Evolutionary conservation across 2,113 vertebrate species (phyloP).

Genomic region (Psephotus haematonotus): DNA sequence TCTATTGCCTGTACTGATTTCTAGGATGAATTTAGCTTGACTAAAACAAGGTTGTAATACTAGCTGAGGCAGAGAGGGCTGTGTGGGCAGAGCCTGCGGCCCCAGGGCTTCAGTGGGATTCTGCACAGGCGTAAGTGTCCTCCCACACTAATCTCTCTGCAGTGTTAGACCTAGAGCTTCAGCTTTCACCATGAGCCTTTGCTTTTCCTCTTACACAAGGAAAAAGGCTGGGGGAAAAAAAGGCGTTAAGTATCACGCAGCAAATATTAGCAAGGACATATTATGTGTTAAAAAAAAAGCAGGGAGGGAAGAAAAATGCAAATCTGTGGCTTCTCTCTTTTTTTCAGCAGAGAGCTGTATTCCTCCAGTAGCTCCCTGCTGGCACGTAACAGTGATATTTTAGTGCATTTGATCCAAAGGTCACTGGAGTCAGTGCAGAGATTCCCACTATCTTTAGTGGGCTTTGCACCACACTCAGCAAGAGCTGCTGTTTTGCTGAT

Average conservation of each 20-base stretch:
- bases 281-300: background rate
- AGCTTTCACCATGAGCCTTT: background rate
- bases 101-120: background rate
- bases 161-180: background rate
- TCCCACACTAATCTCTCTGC: background rate
- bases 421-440: background rate
- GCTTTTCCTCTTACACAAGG: background rate
- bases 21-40: background rate
- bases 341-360: background rate
- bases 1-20: background rate
- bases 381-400: background rate
- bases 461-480: background rate
- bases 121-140: background rate
- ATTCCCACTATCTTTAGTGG: background rate
- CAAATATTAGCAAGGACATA: conserved; percentile 1
- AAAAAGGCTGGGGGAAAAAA: background rate
- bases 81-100: conserved; percentile 9
- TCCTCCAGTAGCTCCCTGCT: background rate
- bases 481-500: background rate
- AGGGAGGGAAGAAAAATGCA: background rate
- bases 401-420: background rate
- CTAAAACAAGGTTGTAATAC: background rate
- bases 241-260: background rate
- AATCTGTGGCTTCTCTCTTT: background rate
- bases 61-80: background rate